Percentiles rank a stretch among this genome's conserved stretches.
These are phyloP conservation scores for Paguma larvata DNA, from an alignment of 2,797 vertebrate genomes.

Conservation along the genomic window DNA sequence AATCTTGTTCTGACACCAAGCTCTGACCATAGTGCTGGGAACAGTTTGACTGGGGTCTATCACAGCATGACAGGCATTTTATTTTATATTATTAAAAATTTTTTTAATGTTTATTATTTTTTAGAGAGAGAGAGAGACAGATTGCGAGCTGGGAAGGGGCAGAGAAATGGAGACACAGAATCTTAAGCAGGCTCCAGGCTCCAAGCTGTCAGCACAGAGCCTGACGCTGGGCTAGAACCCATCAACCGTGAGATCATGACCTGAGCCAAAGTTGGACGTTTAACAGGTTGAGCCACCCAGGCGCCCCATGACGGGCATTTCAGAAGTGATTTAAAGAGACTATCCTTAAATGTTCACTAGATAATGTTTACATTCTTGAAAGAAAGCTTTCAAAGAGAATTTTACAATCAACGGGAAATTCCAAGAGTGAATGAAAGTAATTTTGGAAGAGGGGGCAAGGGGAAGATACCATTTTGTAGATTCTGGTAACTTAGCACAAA, in stretches of 20 bases:
- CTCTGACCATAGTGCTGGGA: neutral
- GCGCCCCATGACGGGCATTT: neutral
- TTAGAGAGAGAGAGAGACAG: too few relatives aligned
- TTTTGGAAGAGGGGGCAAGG: neutral
- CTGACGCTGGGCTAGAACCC: too few relatives aligned
- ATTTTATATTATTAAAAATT: neutral
- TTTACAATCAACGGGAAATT: conserved; percentile 35
- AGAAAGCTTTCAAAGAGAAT: neutral
- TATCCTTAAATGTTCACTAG: neutral
- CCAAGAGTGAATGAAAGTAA: conserved; percentile 15
- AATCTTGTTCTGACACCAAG: neutral
- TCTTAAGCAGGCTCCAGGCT: too few relatives aligned
- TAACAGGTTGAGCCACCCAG: too few relatives aligned
- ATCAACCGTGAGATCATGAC: too few relatives aligned
- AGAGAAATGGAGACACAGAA: too few relatives aligned
- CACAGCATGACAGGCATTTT: neutral
- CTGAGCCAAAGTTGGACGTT: too few relatives aligned
- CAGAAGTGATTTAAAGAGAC: conserved; percentile 32
- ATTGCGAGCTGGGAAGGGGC: too few relatives aligned
- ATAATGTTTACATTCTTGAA: neutral
- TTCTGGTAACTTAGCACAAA: neutral
- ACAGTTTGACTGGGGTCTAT: neutral
- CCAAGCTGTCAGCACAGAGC: too few relatives aligned
- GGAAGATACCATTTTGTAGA: neutral
- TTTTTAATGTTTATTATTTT: too few relatives aligned